Percentiles rank a stretch among this genome's conserved stretches.
These are phyloP conservation scores for Trimorus sp. DNA, from an alignment of 2,888 invertebrate species.

Conservation along the genomic window DNA sequence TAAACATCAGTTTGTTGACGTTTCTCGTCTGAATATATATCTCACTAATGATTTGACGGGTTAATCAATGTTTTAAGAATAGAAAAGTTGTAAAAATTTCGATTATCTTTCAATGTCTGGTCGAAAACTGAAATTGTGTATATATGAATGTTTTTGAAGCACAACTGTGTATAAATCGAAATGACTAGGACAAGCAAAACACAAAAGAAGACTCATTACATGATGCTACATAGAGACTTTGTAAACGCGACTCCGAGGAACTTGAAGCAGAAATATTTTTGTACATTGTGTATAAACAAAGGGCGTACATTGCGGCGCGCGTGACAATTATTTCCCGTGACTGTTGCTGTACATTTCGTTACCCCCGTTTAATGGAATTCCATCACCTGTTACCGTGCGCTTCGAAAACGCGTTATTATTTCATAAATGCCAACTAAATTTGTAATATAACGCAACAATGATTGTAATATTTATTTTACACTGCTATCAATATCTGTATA, in stretches of 20 bases:
- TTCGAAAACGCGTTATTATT: not conserved
- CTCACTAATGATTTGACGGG: no score
- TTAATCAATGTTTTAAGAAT: no score
- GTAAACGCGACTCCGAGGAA: slow-evolving; percentile 46
- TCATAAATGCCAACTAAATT: slow-evolving; percentile 33
- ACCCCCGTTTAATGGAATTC: slow-evolving; percentile 11
- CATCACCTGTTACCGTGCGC: slow-evolving; percentile 18
- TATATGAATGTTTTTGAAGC: no score
- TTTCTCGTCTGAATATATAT: no score
- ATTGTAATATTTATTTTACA: slow-evolving; percentile 65
- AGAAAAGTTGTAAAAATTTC: no score
- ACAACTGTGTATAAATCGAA: no score
- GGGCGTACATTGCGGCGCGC: slow-evolving; percentile 34
- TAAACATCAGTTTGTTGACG: no score
- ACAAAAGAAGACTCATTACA: slow-evolving; percentile 2
- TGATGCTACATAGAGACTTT: slow-evolving; percentile 38
- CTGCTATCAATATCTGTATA: slow-evolving; percentile 55
- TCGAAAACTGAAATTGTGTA: no score
- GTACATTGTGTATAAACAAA: slow-evolving; percentile 60
- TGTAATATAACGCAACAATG: slow-evolving; percentile 61
- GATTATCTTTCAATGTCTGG: no score
- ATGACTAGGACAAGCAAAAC: no score
- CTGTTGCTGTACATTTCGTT: slow-evolving; percentile 23
- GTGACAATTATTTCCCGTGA: slow-evolving; percentile 7
- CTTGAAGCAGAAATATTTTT: slow-evolving; percentile 61